These are phyloP conservation scores for Artibeus lituratus DNA, from an alignment of 2,797 vertebrate species.

Conservation along the genomic window DNA sequence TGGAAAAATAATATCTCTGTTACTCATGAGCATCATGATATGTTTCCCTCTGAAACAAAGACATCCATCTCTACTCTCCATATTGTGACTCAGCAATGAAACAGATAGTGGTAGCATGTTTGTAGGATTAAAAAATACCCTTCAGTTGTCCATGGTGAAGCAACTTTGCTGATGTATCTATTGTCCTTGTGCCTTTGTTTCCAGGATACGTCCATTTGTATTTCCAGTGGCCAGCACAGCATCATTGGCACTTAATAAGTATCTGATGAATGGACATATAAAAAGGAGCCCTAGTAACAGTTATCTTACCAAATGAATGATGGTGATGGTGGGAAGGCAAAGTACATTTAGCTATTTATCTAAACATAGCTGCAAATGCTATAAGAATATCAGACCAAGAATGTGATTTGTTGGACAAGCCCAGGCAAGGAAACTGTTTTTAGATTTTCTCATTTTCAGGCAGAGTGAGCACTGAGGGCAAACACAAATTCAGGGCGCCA, in stretches of 20 bases:
- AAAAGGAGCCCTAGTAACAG: not conserved
- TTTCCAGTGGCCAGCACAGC: not conserved
- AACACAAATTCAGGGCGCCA: not conserved
- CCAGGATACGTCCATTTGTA: not conserved
- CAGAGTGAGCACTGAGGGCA: not conserved
- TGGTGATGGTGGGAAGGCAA: not conserved
- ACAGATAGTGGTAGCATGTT: not conserved
- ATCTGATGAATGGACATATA: not conserved
- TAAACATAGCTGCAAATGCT: not conserved
- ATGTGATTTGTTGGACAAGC: not conserved
- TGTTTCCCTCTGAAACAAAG: not conserved
- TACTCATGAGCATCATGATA: not conserved
- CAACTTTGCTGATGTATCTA: not conserved
- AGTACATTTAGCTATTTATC: not conserved
- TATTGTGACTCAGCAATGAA: not conserved
- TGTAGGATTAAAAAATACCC: not conserved
- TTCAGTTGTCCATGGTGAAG: not conserved
- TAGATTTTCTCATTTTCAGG: not conserved
- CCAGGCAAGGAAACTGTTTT: not conserved
- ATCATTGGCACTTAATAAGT: not conserved
- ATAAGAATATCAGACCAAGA: not conserved
- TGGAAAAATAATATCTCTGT: not conserved
- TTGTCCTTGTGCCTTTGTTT: not conserved
- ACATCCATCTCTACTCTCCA: accelerated
- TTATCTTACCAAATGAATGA: not conserved